A percentile compares a stretch with the other conserved stretches of the same genome.
These are phyloP conservation scores for Myocastor coypus DNA, from an alignment of 2,113 vertebrate species.

Conservation along the genomic window DNA sequence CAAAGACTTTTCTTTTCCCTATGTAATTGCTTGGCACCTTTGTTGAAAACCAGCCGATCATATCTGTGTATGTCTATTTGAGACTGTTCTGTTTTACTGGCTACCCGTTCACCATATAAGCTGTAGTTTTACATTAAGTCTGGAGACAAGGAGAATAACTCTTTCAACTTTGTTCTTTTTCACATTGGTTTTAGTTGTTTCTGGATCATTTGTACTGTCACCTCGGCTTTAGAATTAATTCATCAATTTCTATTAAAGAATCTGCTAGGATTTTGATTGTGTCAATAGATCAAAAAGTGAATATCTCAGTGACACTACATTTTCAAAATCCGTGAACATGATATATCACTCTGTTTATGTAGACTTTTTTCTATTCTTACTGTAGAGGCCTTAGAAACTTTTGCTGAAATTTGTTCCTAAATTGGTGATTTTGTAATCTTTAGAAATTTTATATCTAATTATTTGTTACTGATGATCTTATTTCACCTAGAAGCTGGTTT, in stretches of 20 bases:
- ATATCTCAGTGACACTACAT: neutral
- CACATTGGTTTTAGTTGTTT: conserved; percentile 28
- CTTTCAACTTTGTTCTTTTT: neutral
- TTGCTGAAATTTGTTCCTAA: conserved; percentile 5
- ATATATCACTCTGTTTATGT: neutral
- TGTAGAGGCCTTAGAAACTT: neutral
- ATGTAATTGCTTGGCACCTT: neutral
- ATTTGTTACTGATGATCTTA: neutral
- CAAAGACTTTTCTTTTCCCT: neutral
- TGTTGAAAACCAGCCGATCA: neutral
- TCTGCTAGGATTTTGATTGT: neutral
- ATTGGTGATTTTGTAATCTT: neutral
- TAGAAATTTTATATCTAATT: neutral
- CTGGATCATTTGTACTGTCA: neutral
- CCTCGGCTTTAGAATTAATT: neutral
- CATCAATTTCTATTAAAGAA: neutral
- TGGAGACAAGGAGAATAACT: neutral
- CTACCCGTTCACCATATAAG: neutral
- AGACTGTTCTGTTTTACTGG: neutral
- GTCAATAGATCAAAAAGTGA: neutral
- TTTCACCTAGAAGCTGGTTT: neutral
- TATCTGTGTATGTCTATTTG: neutral
- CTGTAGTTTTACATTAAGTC: neutral
- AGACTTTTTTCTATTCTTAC: neutral
- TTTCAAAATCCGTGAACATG: neutral